Evolutionary conservation across 2,888 invertebrate genomes (phyloP).

Genomic region (Branchipolynoe longqiensis): DNA sequence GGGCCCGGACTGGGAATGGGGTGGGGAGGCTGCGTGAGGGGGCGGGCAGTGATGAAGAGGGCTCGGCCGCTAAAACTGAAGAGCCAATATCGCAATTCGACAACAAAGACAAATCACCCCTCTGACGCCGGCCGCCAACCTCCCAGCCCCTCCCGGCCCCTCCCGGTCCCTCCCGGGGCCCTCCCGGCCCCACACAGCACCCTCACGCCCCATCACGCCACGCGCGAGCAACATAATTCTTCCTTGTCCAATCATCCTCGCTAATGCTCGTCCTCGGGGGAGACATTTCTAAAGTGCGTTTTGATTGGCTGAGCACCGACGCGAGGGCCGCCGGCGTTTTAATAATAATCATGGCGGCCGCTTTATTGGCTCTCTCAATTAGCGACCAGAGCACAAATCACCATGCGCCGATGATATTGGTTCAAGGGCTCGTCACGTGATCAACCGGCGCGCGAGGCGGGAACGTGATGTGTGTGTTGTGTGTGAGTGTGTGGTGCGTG

Average conservation of each 20-base stretch:
- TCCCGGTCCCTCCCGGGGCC: no score
- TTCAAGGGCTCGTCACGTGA: conserved; percentile 45
- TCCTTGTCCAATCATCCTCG: conserved; percentile 49
- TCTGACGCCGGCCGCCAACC: conserved; percentile 21
- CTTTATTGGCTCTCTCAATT: conserved; percentile 55
- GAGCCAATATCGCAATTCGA: conserved; percentile 52
- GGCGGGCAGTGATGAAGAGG: conserved; percentile 28
- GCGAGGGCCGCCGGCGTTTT: conserved; percentile 47
- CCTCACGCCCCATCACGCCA: conserved; percentile 19
- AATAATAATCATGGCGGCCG: conserved; percentile 37
- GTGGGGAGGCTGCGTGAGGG: background rate
- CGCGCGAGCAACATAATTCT: conserved; percentile 36
- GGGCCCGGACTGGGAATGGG: background rate
- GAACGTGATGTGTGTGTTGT: no score
- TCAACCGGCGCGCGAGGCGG: no score
- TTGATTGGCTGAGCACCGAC: conserved; percentile 46
- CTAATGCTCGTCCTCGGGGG: conserved; percentile 54
- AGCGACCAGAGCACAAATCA: conserved; percentile 44
- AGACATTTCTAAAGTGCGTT: conserved; percentile 55
- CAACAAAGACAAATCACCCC: conserved; percentile 41
- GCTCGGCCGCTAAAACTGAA: conserved; percentile 6
- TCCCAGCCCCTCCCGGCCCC: no score
- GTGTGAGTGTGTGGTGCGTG: no score
- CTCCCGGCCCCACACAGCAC: no score
- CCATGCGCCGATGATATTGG: conserved; percentile 40